These are phyloP conservation scores for Luscinia luscinia DNA, from an alignment of 2,797 vertebrate genomes.

Conservation along the genomic window DNA sequence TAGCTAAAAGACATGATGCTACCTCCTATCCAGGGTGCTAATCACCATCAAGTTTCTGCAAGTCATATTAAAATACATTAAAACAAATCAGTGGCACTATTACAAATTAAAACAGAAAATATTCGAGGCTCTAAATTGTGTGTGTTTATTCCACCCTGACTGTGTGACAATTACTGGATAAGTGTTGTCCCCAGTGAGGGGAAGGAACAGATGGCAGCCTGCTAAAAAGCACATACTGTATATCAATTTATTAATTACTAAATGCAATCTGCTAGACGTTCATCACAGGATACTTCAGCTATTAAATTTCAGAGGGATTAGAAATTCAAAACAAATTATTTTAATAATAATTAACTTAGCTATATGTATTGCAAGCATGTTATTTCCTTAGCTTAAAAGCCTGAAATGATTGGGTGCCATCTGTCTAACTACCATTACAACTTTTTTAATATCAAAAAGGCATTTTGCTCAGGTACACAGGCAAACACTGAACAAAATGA, in stretches of 20 bases:
- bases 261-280: constrained; percentile 71
- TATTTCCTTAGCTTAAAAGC: constrained; percentile 53
- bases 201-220: constrained; percentile 72
- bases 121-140: neutral
- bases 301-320: constrained; percentile 67
- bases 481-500: neutral
- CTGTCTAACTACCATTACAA: constrained; percentile 35
- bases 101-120: constrained; percentile 42
- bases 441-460: constrained; percentile 40
- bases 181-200: constrained; percentile 56
- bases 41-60: neutral
- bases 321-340: constrained; percentile 72
- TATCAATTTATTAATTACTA: constrained; percentile 76
- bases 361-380: constrained; percentile 65
- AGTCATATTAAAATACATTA: constrained; percentile 22
- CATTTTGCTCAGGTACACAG: constrained; percentile 43
- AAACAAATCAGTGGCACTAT: constrained; percentile 20
- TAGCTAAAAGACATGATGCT: neutral
- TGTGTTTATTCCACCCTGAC: constrained; percentile 59
- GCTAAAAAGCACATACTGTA: constrained; percentile 69
- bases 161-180: constrained; percentile 52
- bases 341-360: constrained; percentile 69
- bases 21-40: neutral
- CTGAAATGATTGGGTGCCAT: constrained; percentile 55
- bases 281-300: constrained; percentile 64